Percentiles rank a stretch among this genome's conserved stretches.
These are phyloP conservation scores for Mylabris phalerata DNA, from an alignment of 1,140 invertebrate species.

Conservation along the genomic window DNA sequence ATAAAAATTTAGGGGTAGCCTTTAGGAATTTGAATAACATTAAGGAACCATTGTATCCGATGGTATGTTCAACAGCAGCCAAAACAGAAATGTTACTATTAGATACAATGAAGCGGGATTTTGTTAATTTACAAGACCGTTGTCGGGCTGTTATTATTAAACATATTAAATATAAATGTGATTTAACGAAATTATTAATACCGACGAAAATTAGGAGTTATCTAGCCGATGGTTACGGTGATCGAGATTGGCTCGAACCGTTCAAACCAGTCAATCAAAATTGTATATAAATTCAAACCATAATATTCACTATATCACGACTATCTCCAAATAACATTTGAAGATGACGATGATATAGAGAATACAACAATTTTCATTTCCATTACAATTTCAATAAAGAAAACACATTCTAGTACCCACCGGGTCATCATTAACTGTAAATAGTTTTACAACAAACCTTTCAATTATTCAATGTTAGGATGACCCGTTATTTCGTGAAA, in stretches of 20 bases:
- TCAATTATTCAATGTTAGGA: too few relatives aligned
- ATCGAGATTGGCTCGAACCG: conserved; percentile 14
- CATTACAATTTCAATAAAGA: too few relatives aligned
- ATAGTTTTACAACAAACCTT: too few relatives aligned
- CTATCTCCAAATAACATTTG: too few relatives aligned
- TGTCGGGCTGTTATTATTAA: conserved; percentile 52
- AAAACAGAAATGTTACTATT: conserved; percentile 64
- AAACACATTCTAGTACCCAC: too few relatives aligned
- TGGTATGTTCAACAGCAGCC: conserved; percentile 65
- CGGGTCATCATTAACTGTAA: too few relatives aligned
- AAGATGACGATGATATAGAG: too few relatives aligned
- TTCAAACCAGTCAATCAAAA: conserved; percentile 26
- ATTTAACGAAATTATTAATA: conserved; percentile 46
- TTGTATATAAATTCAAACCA: too few relatives aligned
- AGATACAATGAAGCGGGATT: conserved; percentile 50
- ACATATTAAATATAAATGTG: conserved; percentile 37
- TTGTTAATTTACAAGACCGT: conserved; percentile 60
- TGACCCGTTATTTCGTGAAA: too few relatives aligned
- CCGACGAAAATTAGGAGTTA: conserved; percentile 46
- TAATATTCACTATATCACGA: too few relatives aligned
- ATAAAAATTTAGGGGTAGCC: conserved; percentile 53
- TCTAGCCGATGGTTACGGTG: conserved; percentile 38
- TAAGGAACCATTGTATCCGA: conserved; percentile 60
- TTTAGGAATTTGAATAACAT: conserved; percentile 50
- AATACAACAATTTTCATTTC: too few relatives aligned